Evolutionary conservation across 2,797 vertebrate genomes (phyloP).

Genomic region (Luscinia megarhynchos): DNA sequence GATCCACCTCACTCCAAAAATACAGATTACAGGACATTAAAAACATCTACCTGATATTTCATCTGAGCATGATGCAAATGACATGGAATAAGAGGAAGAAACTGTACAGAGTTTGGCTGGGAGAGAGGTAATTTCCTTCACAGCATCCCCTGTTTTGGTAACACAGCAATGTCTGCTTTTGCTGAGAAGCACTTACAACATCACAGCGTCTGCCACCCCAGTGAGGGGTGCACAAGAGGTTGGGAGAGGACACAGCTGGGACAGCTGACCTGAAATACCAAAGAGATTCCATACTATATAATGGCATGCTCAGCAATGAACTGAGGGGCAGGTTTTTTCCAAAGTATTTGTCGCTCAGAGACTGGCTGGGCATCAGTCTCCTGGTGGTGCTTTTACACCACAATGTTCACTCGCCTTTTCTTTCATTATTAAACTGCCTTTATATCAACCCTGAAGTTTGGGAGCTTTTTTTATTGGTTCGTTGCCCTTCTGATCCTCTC

Average conservation of each 20-base stretch:
- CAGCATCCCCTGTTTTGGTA: neutral
- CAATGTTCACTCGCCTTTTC: neutral
- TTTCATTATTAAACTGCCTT: neutral
- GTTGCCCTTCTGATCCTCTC: neutral
- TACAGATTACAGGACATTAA: neutral
- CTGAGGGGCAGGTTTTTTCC: neutral
- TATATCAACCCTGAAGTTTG: neutral
- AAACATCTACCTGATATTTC: neutral
- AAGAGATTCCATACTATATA: neutral
- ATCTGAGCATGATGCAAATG: neutral
- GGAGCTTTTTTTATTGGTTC: fast-evolving
- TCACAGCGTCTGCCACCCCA: neutral
- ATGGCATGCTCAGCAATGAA: neutral
- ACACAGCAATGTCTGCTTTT: neutral
- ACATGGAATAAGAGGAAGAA: neutral
- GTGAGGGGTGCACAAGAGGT: neutral
- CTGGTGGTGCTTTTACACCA: neutral
- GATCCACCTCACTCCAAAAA: neutral
- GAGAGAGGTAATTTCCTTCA: neutral
- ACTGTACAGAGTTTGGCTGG: neutral
- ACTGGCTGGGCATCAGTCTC: neutral
- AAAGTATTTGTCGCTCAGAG: neutral
- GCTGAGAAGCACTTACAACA: neutral
- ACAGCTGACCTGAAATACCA: conserved; percentile 61
- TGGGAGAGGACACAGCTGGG: conserved; percentile 53